A percentile compares a stretch with the other conserved stretches of the same genome.
These are phyloP conservation scores for Paratilapia polleni DNA, from an alignment of 2,113 vertebrate genomes.

Conservation along the genomic window DNA sequence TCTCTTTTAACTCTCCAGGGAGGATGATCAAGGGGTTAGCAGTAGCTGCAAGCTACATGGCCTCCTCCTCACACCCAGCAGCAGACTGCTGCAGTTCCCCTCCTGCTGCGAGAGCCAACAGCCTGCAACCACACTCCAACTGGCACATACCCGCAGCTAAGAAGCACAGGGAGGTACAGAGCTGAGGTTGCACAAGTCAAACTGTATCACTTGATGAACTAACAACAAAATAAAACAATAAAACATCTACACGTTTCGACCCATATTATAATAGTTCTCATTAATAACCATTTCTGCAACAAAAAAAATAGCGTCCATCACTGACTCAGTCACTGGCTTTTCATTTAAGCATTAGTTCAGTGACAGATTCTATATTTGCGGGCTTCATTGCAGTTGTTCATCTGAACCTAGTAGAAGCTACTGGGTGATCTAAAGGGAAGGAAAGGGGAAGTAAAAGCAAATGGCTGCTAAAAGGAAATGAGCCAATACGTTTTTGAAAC, in stretches of 20 bases:
- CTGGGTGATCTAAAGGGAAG: too few species aligned
- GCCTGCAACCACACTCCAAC: not conserved
- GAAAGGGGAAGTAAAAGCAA: too few species aligned
- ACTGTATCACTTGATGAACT: not conserved
- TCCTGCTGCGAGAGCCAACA: constrained; percentile 40
- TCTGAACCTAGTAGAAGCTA: too few species aligned
- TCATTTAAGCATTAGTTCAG: not conserved
- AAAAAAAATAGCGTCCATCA: not conserved
- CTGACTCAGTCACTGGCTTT: not conserved
- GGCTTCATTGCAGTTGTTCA: too few species aligned
- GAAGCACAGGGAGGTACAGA: not conserved
- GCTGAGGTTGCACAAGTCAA: constrained; percentile 1
- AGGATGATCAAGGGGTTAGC: constrained; percentile 33
- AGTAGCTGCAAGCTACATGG: constrained; percentile 21
- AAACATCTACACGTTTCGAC: not conserved
- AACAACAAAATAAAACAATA: too few species aligned
- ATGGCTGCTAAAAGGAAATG: not conserved
- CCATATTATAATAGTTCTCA: not conserved
- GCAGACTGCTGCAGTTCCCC: constrained; percentile 30
- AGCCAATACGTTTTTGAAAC: not conserved
- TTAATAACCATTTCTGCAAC: not conserved
- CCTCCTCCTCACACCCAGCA: constrained; percentile 22
- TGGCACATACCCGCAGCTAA: not conserved
- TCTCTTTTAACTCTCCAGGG: constrained; percentile 40
- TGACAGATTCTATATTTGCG: not conserved